These are phyloP conservation scores for Scolopax mira DNA, from an alignment of 2,113 vertebrate genomes.

Conservation along the genomic window DNA sequence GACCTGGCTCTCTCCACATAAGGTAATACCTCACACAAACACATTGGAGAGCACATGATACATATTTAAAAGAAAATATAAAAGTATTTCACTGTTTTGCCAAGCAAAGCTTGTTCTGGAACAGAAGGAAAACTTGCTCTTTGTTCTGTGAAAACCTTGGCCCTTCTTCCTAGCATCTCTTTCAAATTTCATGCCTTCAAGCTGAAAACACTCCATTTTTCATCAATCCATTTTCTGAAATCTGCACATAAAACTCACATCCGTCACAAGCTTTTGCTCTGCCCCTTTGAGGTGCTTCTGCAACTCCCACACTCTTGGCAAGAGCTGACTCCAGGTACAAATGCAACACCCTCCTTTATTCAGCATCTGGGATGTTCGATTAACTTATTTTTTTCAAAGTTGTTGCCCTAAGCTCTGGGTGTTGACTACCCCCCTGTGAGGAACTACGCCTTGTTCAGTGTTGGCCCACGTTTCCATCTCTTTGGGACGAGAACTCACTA, in stretches of 20 bases:
- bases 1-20: background rate
- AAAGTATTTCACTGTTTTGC: background rate
- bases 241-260: background rate
- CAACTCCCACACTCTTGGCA: conserved; percentile 5
- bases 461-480: background rate
- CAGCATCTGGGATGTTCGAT: background rate
- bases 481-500: background rate
- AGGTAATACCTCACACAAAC: background rate
- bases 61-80: background rate
- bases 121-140: background rate
- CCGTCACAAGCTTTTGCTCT: background rate
- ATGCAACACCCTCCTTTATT: background rate
- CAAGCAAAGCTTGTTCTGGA: conserved; percentile 11
- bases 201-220: background rate
- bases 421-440: background rate
- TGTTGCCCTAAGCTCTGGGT: background rate
- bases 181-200: conserved; percentile 9
- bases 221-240: background rate
- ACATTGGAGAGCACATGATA: background rate
- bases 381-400: background rate
- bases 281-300: conserved; percentile 3
- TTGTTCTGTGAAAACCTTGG: background rate
- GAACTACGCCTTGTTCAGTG: background rate
- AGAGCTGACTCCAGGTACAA: background rate
- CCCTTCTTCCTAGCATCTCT: background rate